Percentiles rank a stretch among this genome's conserved stretches.
phyloP scores from a whole-genome alignment of 1,140 invertebrate genomes.

The Temnothorax nylanderi region DNA sequence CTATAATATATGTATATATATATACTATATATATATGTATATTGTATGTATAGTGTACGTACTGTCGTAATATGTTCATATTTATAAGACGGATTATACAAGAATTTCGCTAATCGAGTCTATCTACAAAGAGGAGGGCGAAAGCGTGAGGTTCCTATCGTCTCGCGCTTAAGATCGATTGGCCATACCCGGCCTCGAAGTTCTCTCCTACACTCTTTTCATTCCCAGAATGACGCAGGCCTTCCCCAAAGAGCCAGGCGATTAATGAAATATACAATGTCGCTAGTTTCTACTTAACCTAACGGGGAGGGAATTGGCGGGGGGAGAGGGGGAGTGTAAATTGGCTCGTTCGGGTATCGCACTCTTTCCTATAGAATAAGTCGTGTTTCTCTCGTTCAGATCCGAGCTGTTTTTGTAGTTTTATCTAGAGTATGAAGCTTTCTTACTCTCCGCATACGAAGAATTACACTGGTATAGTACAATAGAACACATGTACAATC shows the following conservation, averaged over 20 bases:
- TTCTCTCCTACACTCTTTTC: constrained; percentile 19
- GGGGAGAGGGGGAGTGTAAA: constrained; percentile 38
- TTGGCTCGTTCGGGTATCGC: constrained; percentile 35
- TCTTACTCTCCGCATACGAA: not conserved
- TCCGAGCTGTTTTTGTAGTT: not conserved
- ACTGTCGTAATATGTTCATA: constrained; percentile 81
- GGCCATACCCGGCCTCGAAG: constrained; percentile 14
- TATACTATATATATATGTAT: constrained; percentile 76
- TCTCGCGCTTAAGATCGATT: constrained; percentile 55
- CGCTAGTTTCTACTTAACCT: constrained; percentile 69
- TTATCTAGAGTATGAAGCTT: constrained; percentile 17
- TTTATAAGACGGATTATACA: constrained; percentile 82
- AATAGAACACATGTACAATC: not conserved
- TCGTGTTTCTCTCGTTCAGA: constrained; percentile 5
- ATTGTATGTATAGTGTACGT: constrained; percentile 74
- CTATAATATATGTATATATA: constrained; percentile 67
- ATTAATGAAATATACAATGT: constrained; percentile 68
- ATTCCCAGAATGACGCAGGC: constrained; percentile 43
- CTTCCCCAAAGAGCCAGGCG: constrained; percentile 39
- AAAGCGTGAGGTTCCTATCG: constrained; percentile 46
- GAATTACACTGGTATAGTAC: not conserved
- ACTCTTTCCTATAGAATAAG: constrained; percentile 1
- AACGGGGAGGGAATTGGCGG: constrained; percentile 9
- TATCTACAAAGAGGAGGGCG: constrained; percentile 82
- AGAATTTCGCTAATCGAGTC: constrained; percentile 80